A percentile compares a stretch with the other conserved stretches of the same genome.
These are phyloP conservation scores for Sinocyclocheilus anophthalmus DNA, from an alignment of 2,113 vertebrate species.

Conservation along the genomic window DNA sequence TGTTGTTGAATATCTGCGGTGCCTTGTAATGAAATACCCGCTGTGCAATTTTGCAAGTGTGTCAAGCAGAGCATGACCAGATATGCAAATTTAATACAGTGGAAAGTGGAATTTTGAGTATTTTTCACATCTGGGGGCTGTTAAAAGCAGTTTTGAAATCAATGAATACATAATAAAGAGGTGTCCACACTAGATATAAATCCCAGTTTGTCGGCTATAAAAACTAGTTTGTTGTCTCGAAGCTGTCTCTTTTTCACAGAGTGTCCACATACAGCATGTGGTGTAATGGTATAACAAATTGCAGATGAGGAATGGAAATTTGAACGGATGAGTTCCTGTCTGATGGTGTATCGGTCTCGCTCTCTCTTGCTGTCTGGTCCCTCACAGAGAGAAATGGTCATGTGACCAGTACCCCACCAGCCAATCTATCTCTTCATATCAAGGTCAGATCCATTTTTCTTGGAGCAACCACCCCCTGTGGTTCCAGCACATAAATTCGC, in stretches of 20 bases:
- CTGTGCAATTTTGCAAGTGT: slow-evolving; percentile 86
- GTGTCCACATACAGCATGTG: slow-evolving; percentile 76
- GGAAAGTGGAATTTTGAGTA: slow-evolving; percentile 83
- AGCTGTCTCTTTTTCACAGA: slow-evolving; percentile 69
- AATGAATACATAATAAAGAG: slow-evolving; percentile 87
- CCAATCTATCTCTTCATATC: slow-evolving; percentile 38
- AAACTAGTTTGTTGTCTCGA: slow-evolving; percentile 67
- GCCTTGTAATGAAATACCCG: slow-evolving; percentile 86
- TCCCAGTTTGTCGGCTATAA: slow-evolving; percentile 81
- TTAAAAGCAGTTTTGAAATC: slow-evolving; percentile 85
- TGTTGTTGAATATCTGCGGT: slow-evolving; percentile 82
- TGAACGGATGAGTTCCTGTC: slow-evolving; percentile 18
- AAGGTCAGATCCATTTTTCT: slow-evolving; percentile 50
- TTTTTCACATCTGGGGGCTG: slow-evolving; percentile 79
- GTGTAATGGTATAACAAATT: slow-evolving; percentile 18
- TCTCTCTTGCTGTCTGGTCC: background rate
- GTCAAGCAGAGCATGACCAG: slow-evolving; percentile 84
- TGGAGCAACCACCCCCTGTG: background rate
- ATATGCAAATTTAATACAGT: slow-evolving; percentile 89
- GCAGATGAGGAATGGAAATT: slow-evolving; percentile 29
- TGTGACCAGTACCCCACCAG: slow-evolving; percentile 34
- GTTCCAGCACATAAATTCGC: slow-evolving; percentile 6
- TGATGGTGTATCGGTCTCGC: background rate
- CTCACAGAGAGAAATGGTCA: slow-evolving; percentile 19
- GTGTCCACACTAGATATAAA: slow-evolving; percentile 83